Conservation (phyloP, 2,797 vertebrate species). For the Lophotriccus pileatus region DNA sequence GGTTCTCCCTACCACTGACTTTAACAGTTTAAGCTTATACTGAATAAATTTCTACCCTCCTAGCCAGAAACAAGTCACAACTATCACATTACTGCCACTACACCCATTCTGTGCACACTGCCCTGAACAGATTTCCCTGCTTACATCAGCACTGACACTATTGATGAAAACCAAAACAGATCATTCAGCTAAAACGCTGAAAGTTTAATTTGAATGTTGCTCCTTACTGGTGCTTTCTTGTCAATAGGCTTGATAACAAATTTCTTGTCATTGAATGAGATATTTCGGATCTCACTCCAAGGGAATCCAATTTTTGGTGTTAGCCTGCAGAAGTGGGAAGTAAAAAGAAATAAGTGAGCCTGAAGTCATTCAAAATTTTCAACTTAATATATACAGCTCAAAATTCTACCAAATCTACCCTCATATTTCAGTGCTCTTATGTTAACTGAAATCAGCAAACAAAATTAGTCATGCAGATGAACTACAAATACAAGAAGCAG, state of each 20-base stretch:
- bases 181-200: not conserved
- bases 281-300: slow-evolving; percentile 98
- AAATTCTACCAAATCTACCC: not conserved
- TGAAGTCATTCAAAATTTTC: not conserved
- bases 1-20: not conserved
- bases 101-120: not conserved
- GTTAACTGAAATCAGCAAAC: not conserved
- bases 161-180: not conserved
- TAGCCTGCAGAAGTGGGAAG: slow-evolving; percentile 80
- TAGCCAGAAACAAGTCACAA: not conserved
- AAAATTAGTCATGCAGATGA: not conserved
- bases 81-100: not conserved
- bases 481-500: not conserved
- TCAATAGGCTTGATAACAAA: slow-evolving; percentile 98
- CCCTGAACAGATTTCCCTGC: not conserved
- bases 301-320: slow-evolving; percentile 98
- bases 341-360: not conserved
- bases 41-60: not conserved
- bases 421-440: not conserved
- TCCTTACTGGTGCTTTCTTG: slow-evolving; percentile 95
- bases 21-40: not conserved
- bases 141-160: accelerated
- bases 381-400: not conserved
- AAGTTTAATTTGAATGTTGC: not conserved
- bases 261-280: slow-evolving; percentile 99